Conservation (phyloP, 30 jellyfish, hydroid and myxozoan species). For the Hydractinia echinata region DNA sequence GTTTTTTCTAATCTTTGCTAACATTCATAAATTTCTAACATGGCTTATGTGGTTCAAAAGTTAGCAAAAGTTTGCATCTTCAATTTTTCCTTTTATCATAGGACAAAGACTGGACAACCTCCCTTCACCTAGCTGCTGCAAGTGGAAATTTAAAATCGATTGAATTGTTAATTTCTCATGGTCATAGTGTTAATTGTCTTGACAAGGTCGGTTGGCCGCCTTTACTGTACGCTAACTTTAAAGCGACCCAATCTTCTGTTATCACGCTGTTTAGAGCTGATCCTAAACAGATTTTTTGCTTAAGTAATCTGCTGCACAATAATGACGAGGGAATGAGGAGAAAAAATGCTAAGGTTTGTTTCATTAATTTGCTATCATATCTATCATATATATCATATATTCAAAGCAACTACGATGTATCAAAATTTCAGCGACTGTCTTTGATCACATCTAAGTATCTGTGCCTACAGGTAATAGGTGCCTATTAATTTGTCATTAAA, state of each 20-base stretch:
- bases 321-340: constrained; percentile 36
- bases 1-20: too few species aligned
- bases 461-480: not conserved
- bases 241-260: constrained; percentile 61
- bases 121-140: constrained; percentile 82
- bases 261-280: constrained; percentile 54
- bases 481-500: not conserved
- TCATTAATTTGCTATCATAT: not conserved
- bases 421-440: not conserved
- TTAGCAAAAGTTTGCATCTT: too few species aligned
- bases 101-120: constrained; percentile 77
- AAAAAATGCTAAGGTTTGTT: constrained; percentile 54
- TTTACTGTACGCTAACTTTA: constrained; percentile 77
- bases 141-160: constrained; percentile 65
- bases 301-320: constrained; percentile 42
- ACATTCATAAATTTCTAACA: too few species aligned
- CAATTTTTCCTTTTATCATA: not conserved
- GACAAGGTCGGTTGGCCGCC: constrained; percentile 95
- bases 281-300: constrained; percentile 61
- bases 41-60: too few species aligned
- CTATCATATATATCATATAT: not conserved
- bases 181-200: constrained; percentile 65
- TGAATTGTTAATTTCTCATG: constrained; percentile 40
- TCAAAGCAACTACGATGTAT: not conserved
- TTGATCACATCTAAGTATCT: not conserved